Evolutionary conservation across 2,113 vertebrate species (phyloP).

Genomic region (Zosterops japonicus): DNA sequence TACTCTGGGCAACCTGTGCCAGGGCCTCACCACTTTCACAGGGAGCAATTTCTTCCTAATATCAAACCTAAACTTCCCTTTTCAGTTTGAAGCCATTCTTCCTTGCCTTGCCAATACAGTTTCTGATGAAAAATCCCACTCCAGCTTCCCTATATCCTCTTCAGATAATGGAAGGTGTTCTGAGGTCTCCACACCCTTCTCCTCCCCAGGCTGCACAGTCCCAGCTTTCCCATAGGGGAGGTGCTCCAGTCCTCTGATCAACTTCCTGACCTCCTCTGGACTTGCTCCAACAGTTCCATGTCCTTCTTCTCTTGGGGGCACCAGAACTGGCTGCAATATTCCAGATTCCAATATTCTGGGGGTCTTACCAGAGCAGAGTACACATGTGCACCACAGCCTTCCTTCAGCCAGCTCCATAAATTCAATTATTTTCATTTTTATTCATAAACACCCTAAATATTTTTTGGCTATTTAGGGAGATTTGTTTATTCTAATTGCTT

Average conservation of each 20-base stretch:
- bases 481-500: not conserved
- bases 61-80: not conserved
- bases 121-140: not conserved
- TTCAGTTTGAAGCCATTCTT: not conserved
- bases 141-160: not conserved
- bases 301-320: not conserved
- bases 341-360: no score
- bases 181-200: not conserved
- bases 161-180: not conserved
- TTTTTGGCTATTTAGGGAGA: not conserved
- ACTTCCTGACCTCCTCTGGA: not conserved
- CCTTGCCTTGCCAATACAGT: not conserved
- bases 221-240: not conserved
- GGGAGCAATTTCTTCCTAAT: accelerated
- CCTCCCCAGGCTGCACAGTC: not conserved
- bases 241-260: not conserved
- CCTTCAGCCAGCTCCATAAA: not conserved
- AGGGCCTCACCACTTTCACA: not conserved
- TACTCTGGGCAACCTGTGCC: accelerated
- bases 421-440: not conserved
- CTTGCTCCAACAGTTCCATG: not conserved
- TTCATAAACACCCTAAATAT: not conserved
- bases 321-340: not conserved
- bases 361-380: not conserved
- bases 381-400: not conserved